Evolutionary conservation across 2,797 vertebrate species (phyloP).

Genomic region (Tragelaphus oryx): DNA sequence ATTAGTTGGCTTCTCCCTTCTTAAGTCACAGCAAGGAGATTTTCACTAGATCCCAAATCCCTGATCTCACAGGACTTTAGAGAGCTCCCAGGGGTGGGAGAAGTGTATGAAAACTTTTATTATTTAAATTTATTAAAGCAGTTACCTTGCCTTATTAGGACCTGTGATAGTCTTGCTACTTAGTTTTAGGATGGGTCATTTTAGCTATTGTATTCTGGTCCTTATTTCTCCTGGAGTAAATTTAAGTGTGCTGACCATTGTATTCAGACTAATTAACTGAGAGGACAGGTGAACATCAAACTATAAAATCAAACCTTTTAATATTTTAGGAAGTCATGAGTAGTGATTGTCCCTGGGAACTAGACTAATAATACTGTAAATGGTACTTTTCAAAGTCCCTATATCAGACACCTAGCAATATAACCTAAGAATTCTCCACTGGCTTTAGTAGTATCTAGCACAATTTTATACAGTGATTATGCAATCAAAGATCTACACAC

Average conservation of each 20-base stretch:
- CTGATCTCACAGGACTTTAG: background rate
- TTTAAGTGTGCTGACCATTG: background rate
- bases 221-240: constrained; percentile 1
- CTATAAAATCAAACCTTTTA: constrained; percentile 27
- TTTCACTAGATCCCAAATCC: background rate
- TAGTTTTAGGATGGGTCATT: background rate
- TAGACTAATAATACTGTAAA: background rate
- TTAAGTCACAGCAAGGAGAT: background rate
- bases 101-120: background rate
- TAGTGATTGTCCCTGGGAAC: background rate
- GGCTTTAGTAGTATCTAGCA: background rate
- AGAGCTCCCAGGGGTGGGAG: background rate
- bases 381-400: background rate
- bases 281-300: background rate
- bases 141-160: background rate
- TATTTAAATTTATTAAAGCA: background rate
- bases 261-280: background rate
- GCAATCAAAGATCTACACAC: background rate
- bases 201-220: background rate
- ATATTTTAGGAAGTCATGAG: background rate
- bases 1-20: background rate
- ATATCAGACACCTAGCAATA: background rate
- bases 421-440: background rate
- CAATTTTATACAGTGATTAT: background rate
- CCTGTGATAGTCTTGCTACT: background rate